These are phyloP conservation scores for Neotragus moschatus DNA, from an alignment of 2,113 vertebrate genomes.

Conservation along the genomic window DNA sequence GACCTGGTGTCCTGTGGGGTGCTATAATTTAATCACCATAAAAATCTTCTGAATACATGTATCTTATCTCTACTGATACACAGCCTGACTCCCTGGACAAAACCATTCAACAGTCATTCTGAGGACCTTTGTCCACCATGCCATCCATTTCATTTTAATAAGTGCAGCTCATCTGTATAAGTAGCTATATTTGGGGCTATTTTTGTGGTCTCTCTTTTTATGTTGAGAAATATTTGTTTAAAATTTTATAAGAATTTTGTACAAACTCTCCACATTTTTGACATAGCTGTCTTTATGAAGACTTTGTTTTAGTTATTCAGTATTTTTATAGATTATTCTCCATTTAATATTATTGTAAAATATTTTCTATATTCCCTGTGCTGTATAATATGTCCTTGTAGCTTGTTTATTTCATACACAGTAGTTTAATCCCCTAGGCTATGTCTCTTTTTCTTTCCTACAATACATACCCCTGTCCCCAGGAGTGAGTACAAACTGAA, in stretches of 20 bases:
- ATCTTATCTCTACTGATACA: background rate
- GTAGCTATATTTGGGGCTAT: fast-evolving
- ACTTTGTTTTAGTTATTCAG: background rate
- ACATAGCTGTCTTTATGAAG: background rate
- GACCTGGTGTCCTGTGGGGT: background rate
- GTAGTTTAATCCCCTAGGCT: background rate
- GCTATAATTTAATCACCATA: background rate
- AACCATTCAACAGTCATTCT: background rate
- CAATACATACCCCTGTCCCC: background rate
- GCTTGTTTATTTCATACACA: background rate
- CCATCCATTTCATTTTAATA: fast-evolving
- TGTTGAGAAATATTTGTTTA: background rate
- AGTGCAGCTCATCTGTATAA: fast-evolving
- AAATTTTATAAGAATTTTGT: background rate
- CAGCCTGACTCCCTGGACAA: background rate
- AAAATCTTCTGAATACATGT: background rate
- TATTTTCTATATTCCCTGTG: background rate
- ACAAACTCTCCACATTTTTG: background rate
- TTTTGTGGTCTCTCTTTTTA: background rate
- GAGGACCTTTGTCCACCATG: background rate
- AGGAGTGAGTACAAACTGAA: background rate
- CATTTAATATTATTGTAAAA: background rate
- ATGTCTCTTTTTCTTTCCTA: background rate
- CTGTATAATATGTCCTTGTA: background rate
- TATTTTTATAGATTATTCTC: background rate